Evolutionary conservation across 2,888 invertebrate genomes (phyloP), one percentile per base, ranked within the genome.

Genomic region (Drosophila melanocephala): DNA sequence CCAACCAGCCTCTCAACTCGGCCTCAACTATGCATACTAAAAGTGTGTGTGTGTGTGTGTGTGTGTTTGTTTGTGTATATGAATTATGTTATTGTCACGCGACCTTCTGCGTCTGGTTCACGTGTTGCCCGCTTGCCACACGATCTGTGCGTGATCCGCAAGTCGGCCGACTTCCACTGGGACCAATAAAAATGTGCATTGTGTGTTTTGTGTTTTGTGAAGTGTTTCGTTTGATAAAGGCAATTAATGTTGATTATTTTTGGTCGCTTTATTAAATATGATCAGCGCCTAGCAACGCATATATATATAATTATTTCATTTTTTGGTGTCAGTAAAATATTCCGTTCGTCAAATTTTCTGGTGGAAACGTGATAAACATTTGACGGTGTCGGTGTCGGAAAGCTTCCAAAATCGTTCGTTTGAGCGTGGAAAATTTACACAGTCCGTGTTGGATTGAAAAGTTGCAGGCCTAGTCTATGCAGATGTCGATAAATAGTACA

Each of bases 21-120:
- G 7, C 4, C 22, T 2, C 47, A 16, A 22, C 22, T 22, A 22
- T 14, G 14, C 3, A 4, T n/a, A 14, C 14, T 22, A 42, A n/a
- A n/a, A 44, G 10, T 28, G 56, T 35, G 47, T 37, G 32, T 67
- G 7, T 47, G 22, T 32, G 50, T 39, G n/a, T n/a, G 1, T 50
- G 19, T n/a, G 2, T 32, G 47, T 57, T 44, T 51, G 28, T 14
- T 9, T n/a, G n/a, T 37, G 30, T 22, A 42, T 58, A 35, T 39
- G 62, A 72, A 72, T 84, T 77, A 79, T 89, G 85, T 77, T 87
- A 76, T 82, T 89, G 78, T 87, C 90, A 87, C 88, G 86, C 83
- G 85, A 86, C 85, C 90, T 89, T 86, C 57, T 28, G 39, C 90
- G 73, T 57, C 32, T 22, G 64, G 59, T 75, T 86, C 86, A 86